Conservation (phyloP, 2,888 invertebrate genomes). For the Epinotia demarniana region DNA sequence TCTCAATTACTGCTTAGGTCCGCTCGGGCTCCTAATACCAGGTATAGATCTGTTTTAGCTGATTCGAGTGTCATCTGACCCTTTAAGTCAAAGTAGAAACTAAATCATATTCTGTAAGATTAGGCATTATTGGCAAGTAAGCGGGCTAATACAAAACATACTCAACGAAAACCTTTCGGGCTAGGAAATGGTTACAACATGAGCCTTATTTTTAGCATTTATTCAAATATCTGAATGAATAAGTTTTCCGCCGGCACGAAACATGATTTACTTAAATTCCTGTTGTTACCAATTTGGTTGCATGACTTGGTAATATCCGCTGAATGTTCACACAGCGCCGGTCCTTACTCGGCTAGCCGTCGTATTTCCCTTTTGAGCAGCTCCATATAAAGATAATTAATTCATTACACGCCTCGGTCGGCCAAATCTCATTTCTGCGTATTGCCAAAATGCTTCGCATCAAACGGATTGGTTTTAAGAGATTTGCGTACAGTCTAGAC, state of each 20-base stretch:
- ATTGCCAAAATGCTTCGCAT: not conserved
- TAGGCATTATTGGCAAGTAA: too few species aligned
- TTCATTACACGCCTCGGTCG: constrained; percentile 14
- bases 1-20: not conserved
- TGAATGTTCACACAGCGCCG: constrained; percentile 18
- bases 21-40: not conserved
- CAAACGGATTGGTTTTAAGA: not conserved
- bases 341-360: constrained; percentile 2
- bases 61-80: too few species aligned
- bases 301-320: constrained; percentile 24
- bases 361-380: constrained; percentile 14
- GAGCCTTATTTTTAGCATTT: not conserved
- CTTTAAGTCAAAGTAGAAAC: too few species aligned
- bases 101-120: too few species aligned
- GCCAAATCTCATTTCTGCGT: not conserved
- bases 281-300: constrained; percentile 14
- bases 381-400: constrained; percentile 34
- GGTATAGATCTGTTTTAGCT: not conserved
- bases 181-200: not conserved
- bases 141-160: not conserved
- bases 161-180: not conserved
- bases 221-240: not conserved
- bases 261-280: constrained; percentile 5
- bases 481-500: not conserved
- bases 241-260: not conserved